phyloP scores from a whole-genome alignment of 2,888 invertebrate genomes.

The Chironomus riparius region DNA sequence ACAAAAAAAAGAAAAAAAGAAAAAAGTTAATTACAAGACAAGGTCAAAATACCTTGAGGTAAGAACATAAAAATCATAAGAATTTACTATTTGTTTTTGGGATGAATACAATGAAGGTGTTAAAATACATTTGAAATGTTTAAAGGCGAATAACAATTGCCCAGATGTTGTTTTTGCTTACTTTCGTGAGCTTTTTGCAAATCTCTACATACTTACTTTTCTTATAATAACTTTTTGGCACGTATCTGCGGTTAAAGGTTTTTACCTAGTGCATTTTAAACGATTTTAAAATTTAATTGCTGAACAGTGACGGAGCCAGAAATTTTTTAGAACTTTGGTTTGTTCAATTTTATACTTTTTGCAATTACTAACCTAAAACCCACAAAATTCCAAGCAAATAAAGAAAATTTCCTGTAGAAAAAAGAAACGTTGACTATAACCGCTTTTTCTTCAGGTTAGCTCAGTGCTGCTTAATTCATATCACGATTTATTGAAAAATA shows the following conservation, averaged over 20 bases:
- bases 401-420: too few relatives aligned
- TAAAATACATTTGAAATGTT: conserved; percentile 2
- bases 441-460: too few relatives aligned
- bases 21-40: background rate
- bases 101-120: conserved; percentile 16
- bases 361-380: too few relatives aligned
- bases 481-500: too few relatives aligned
- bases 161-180: background rate
- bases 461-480: too few relatives aligned
- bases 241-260: background rate
- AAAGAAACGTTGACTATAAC: too few relatives aligned
- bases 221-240: background rate
- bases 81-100: conserved; percentile 18
- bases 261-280: background rate
- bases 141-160: background rate
- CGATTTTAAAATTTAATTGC: too few relatives aligned
- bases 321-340: too few relatives aligned
- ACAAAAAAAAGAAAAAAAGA: too few relatives aligned
- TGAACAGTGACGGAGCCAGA: too few relatives aligned
- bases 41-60: background rate
- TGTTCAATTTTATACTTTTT: too few relatives aligned
- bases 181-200: background rate
- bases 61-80: background rate
- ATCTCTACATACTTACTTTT: background rate
- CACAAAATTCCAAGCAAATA: too few relatives aligned